Base-by-base conservation (phyloP, 2,888 invertebrate species). In the Ormyrus rosae region DNA sequence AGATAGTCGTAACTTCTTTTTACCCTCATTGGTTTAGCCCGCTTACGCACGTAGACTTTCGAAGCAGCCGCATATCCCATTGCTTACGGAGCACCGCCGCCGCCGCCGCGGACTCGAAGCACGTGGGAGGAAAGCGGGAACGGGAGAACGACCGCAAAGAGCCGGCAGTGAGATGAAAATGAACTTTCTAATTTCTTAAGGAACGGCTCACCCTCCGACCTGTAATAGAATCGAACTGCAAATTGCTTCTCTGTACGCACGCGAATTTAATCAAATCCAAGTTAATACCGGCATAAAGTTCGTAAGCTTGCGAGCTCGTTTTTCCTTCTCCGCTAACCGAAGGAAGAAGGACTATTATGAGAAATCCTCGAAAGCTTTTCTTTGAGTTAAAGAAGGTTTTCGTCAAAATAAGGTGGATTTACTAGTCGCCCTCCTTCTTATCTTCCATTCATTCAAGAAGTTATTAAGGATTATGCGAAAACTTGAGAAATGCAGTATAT, bases 131-230 rank as follows among this genome's bases (percentile, higher is more conserved):
- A 77, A 65, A 71, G 65, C 56, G 46, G 58, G 64, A 64, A 50
- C 11, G 56, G 45, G 64, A 50, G 50, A 77, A 50, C 51, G 61
- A 11, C 53, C n/a, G 6, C 34, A 63, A 13, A 50, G 61, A 64
- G 19, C 1, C 34, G 10, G 19, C 9, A 76, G 60, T 58, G 13
- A 46, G 50, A 51, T 79, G 69, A 74, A 74, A 74, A 64, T 73
- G 70, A 79, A 80, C 64, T 74, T 80, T 69, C 51, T 80, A 74
- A 80, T 74, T 74, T 74, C 64, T 80, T 80, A 64, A 65, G 58
- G 51, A 64, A 19, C 63, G 69, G 13, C 72, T 55, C 60, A 48
- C 6, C n/a, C 46, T n/a, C 71, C 34, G 34, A 3, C 19, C 8
- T 45, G 48, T 78, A 78, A 72, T 61, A 60, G 67, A 72, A 78